Evolutionary conservation across 2,797 vertebrate genomes (phyloP).

Genomic region (Melanotaenia nigrans): DNA sequence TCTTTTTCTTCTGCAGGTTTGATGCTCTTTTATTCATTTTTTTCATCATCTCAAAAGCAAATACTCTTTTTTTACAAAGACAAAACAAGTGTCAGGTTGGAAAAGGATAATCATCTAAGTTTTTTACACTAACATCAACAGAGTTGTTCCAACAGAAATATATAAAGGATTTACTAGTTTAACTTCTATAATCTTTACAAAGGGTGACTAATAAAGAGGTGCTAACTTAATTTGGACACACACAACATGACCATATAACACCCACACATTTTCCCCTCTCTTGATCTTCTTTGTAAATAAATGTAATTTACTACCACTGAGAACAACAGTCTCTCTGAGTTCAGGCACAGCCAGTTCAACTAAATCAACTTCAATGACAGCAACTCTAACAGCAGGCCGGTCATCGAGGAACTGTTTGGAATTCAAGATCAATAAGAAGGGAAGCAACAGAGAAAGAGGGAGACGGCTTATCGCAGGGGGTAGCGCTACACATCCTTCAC

Average conservation of each 20-base stretch:
- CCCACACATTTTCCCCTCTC: slow-evolving; percentile 31
- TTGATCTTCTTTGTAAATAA: slow-evolving; percentile 59
- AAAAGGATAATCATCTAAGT: neutral
- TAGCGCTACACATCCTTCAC: slow-evolving; percentile 28
- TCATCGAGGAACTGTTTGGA: slow-evolving; percentile 60
- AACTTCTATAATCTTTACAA: neutral
- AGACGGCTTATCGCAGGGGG: slow-evolving; percentile 31
- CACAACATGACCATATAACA: slow-evolving; percentile 35
- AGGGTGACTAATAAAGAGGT: slow-evolving; percentile 15
- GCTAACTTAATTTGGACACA: slow-evolving; percentile 11
- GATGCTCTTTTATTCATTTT: neutral
- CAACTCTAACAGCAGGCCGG: slow-evolving; percentile 55
- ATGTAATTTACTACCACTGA: slow-evolving; percentile 68
- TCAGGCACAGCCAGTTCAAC: slow-evolving; percentile 37
- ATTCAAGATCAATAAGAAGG: slow-evolving; percentile 55
- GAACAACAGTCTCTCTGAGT: slow-evolving; percentile 49
- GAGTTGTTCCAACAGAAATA: neutral
- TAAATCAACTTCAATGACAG: slow-evolving; percentile 65
- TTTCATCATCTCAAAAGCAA: neutral
- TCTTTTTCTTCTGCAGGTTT: neutral
- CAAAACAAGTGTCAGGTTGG: slow-evolving; percentile 1
- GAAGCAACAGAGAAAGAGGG: slow-evolving; percentile 1
- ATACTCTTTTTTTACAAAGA: neutral
- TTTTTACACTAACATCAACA: slow-evolving; percentile 9
- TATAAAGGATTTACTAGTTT: slow-evolving; percentile 1